Conservation (phyloP, 2,888 invertebrate species). For the Agonopterix alstromeriana region DNA sequence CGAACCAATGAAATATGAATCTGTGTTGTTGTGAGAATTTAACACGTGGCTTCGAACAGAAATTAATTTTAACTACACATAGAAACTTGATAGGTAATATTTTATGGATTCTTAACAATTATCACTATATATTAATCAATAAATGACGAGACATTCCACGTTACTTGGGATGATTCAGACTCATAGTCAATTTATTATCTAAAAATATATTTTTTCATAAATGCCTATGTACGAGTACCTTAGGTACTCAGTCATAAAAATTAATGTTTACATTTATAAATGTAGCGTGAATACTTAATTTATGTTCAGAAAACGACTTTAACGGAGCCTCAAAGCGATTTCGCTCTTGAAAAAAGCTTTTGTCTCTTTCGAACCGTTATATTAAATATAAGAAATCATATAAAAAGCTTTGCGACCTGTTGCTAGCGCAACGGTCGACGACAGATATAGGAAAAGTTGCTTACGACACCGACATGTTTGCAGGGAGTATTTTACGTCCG, state of each 20-base stretch:
- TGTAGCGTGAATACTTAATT: background rate
- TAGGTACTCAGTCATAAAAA: background rate
- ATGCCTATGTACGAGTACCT: no score
- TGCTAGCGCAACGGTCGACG: conserved; percentile 45
- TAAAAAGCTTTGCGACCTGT: conserved; percentile 55
- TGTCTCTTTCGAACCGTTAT: conserved; percentile 26
- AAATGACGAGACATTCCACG: no score
- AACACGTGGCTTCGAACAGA: no score
- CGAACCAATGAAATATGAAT: no score
- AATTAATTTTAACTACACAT: no score
- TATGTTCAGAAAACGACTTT: conserved; percentile 9
- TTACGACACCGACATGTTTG: conserved; percentile 32
- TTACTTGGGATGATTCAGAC: no score
- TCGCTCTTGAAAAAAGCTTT: conserved; percentile 26
- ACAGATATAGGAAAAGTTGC: conserved; percentile 29
- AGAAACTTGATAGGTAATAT: no score
- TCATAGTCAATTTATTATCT: no score
- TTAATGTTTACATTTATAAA: background rate
- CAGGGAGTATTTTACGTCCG: conserved; percentile 39
- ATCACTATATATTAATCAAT: no score
- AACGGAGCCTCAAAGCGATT: conserved; percentile 27
- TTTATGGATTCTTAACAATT: no score
- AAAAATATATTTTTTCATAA: no score
- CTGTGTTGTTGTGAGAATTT: no score
- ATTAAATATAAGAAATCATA: conserved; percentile 38